A percentile compares a stretch with the other conserved stretches of the same genome.
phyloP scores from a whole-genome alignment of 2,888 invertebrate genomes.

The Listrodromus nycthemerus region DNA sequence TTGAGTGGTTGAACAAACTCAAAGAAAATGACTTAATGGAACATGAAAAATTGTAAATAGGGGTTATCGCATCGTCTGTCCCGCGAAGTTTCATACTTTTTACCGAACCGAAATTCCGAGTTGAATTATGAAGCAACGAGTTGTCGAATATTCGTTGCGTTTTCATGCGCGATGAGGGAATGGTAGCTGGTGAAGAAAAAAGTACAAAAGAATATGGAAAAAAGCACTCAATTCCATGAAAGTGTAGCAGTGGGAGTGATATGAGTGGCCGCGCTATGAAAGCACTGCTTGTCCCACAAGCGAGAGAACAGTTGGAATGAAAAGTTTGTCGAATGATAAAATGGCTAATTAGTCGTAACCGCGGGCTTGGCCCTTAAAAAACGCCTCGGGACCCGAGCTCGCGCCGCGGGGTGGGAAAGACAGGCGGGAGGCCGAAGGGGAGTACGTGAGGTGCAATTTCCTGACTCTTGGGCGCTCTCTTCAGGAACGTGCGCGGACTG shows the following conservation, averaged over 20 bases:
- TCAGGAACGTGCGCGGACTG: conserved; percentile 63
- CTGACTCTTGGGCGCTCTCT: conserved; percentile 58
- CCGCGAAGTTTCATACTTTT: too few species aligned
- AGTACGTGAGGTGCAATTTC: conserved; percentile 60
- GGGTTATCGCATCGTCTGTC: too few species aligned
- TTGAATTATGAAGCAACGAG: conserved; percentile 38
- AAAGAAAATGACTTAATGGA: too few species aligned
- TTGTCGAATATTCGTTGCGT: conserved; percentile 31
- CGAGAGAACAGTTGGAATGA: conserved; percentile 23
- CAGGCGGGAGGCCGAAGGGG: neutral
- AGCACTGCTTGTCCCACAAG: conserved; percentile 28
- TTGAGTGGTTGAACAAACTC: too few species aligned
- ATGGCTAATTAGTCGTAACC: conserved; percentile 64
- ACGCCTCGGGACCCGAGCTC: conserved; percentile 30
- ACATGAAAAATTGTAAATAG: too few species aligned
- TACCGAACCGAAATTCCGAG: neutral
- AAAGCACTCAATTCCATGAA: neutral
- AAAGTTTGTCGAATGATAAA: conserved; percentile 64
- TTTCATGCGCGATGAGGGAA: conserved; percentile 21
- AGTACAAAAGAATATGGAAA: neutral
- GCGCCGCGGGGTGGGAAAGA: neutral
- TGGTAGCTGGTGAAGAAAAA: conserved; percentile 18
- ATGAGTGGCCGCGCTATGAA: neutral
- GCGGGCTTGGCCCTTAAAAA: conserved; percentile 44
- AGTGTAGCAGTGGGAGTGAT: conserved; percentile 11